Base-by-base conservation (phyloP, 1,140 invertebrate genomes). In the Oryzaephilus surinamensis region DNA sequence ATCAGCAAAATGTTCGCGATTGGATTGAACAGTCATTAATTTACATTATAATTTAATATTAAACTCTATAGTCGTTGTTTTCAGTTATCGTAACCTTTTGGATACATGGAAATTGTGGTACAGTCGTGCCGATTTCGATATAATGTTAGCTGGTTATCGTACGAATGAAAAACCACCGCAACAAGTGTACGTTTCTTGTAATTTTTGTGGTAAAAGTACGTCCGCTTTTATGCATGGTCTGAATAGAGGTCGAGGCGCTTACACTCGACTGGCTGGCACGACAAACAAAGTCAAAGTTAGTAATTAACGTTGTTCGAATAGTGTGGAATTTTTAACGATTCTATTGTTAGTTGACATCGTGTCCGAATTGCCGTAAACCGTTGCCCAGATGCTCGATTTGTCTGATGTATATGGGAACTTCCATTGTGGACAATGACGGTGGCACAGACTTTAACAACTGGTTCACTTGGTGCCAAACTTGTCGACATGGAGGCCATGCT, bases 381-480 rank as follows among this genome's bases (percentile, higher is more conserved):
- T 68, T 96, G 41, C 91, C 93, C 0, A 73, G 92, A 19, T 97
- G 93, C 66, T 79, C 88, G 0, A 79, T 97, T 46, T 97, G 93
- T 65, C 66, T 94, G 10, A 79, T 89, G 59, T 82, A 95, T 57
- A 85, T 96, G 79, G 92, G 91, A 13, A 90, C 88, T 13, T 69
- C 53, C 58, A 67, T 60, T 45, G 69, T 52, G 46, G 47, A 21
- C 46, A 56, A 20, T 60, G 48, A 50, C 51, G 67, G 51, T 57
- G 50, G 29, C 54, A 64, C 67, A 20, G 72, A 67, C 45, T 85
- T 84, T 57, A 73, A 73, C 7, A 81, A 79, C 47, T 97, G 93
- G 93, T 96, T 97, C 60, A 89, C 89, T 8, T 98, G 93, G 93
- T 98, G 94, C 64, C 90, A 95, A 65, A 83, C 83, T 2, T 97